Conservation (phyloP, 2,888 invertebrate genomes). For the Plebejus argus region DNA sequence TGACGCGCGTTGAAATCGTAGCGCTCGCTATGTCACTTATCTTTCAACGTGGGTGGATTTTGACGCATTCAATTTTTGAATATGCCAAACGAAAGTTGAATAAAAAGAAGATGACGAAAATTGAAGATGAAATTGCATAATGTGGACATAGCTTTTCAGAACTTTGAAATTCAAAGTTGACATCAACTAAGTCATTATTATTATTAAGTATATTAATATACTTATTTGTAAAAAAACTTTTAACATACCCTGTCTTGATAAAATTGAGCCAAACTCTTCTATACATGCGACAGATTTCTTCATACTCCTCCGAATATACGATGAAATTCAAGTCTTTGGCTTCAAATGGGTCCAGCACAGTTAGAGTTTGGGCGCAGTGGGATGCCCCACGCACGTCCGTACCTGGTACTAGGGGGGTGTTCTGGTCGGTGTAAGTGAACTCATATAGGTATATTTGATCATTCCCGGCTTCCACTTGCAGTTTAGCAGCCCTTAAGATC, state of each 20-base stretch:
- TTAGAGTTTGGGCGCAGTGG: conserved; percentile 50
- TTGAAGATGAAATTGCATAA: too few species aligned
- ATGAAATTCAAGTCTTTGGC: not conserved
- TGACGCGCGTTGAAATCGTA: too few species aligned
- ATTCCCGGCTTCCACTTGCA: conserved; percentile 47
- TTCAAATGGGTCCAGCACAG: conserved; percentile 41
- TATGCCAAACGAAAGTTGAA: too few species aligned
- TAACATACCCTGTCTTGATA: conserved; percentile 41
- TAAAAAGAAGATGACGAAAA: too few species aligned
- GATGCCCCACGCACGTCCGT: conserved; percentile 49
- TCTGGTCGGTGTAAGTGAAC: conserved; percentile 51
- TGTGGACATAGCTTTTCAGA: too few species aligned
- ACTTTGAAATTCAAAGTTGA: not conserved
- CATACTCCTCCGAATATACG: not conserved
- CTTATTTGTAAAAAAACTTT: not conserved
- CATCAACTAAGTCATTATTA: not conserved
- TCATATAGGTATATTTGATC: conserved; percentile 51
- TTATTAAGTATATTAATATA: not conserved
- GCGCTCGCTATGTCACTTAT: too few species aligned
- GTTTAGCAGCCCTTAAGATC: conserved; percentile 47
- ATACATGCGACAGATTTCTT: conserved; percentile 20
- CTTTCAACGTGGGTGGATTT: too few species aligned
- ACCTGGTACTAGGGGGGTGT: conserved; percentile 46
- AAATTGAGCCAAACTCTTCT: conserved; percentile 35
- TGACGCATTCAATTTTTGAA: too few species aligned